Evolutionary conservation across 2,888 invertebrate genomes (phyloP), one percentile per base, ranked within the genome.

Genomic region (Syritta pipiens): DNA sequence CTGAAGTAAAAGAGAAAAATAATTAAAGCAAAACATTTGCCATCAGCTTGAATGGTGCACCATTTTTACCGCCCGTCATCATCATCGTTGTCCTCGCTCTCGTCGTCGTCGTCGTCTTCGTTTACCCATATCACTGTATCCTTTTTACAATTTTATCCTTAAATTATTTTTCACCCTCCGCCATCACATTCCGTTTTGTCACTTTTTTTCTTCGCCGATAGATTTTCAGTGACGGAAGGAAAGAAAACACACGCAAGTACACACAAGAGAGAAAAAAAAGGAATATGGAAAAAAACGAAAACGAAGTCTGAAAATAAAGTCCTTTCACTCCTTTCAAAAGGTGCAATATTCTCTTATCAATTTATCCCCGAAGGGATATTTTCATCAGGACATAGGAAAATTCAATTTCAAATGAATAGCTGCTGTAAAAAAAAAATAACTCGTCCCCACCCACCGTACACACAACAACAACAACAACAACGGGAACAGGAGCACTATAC

Each of bases 281-380:
- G 37, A 48, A 14, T 19, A 26, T n/a, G n/a, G n/a, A 48, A 28
- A 6, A 26, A 44, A 24, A 24, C 10, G 20, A 30, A 51, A 44
- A 22, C 22, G 4, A 77, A 46, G 32, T 40, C 68, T 79, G 28
- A 68, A 79, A 79, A 74, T 74, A 67, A 53, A 79, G 67, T 79
- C 79, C 65, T 65, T 77, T 77, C 65, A 77, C 77, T 77, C 65
- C 79, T 79, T 79, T 74, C 49, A 74, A 79, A 79, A 79, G 74
- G 79, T 79, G 79, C 79, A 79, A 79, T 79, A 79, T 74, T 68
- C 79, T 68, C 74, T 79, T 74, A 79, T 79, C 79, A 79, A 74
- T 74, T 74, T 79, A 74, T 79, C 79, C 74, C 63, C 62, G 51
- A 74, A 74, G 79, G 79, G 68, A 79, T 79, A 67, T 79, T 74